Percentiles rank a stretch among this genome's conserved stretches.
Evolutionary conservation across 35 echinoderm and acorn worm genomes (phyloP).

Genomic region (Ophiothrix spiculata): DNA sequence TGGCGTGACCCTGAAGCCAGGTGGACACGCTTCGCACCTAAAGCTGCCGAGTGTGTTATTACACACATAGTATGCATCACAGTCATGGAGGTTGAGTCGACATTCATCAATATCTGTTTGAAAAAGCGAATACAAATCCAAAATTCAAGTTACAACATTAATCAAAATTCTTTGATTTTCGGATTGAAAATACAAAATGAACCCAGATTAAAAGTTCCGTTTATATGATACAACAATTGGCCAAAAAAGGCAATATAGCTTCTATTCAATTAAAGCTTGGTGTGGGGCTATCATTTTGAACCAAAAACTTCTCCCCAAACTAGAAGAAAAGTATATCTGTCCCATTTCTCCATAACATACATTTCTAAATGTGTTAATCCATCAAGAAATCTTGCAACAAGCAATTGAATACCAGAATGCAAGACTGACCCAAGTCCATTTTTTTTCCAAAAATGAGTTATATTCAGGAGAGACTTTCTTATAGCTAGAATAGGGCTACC

Average conservation of each 20-base stretch:
- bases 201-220: not conserved
- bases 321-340: too few relatives aligned
- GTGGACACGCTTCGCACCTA: slow-evolving; percentile 54
- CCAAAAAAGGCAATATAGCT: not conserved
- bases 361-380: too few relatives aligned
- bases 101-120: slow-evolving; percentile 91
- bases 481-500: too few relatives aligned
- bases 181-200: not conserved
- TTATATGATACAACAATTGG: not conserved
- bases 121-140: slow-evolving; percentile 6
- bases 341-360: too few relatives aligned
- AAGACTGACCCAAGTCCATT: too few relatives aligned
- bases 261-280: not conserved
- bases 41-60: slow-evolving; percentile 66
- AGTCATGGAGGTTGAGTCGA: slow-evolving; percentile 28
- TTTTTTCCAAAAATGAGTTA: too few relatives aligned
- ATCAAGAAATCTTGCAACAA: too few relatives aligned
- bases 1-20: slow-evolving; percentile 48
- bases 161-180: not conserved
- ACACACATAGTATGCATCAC: slow-evolving; percentile 47
- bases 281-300: not conserved
- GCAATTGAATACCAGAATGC: too few relatives aligned
- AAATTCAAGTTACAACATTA: not conserved
- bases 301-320: too few relatives aligned
- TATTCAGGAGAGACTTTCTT: too few relatives aligned